phyloP scores from a whole-genome alignment of 2,888 invertebrate genomes.

The Erannis defoliaria region DNA sequence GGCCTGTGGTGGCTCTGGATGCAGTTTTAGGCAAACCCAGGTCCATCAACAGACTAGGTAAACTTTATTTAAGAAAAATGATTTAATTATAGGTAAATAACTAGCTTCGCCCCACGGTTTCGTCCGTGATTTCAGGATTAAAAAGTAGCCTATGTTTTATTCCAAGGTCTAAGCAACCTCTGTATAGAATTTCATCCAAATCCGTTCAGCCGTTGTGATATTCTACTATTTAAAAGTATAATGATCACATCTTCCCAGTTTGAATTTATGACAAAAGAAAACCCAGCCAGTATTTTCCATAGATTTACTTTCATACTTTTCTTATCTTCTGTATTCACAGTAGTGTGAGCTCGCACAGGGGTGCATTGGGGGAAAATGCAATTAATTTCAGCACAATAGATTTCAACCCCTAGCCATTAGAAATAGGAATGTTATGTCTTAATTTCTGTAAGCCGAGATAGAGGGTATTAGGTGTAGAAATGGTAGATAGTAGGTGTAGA shows the following conservation, averaged over 20 bases:
- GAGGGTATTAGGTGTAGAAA: not conserved
- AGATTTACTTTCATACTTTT: not conserved
- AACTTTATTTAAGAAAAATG: no score
- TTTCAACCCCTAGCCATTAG: conserved; percentile 50
- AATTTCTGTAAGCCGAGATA: conserved; percentile 38
- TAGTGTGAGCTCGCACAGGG: conserved; percentile 43
- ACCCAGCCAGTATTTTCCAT: not conserved
- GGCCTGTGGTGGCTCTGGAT: no score
- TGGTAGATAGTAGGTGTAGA: not conserved
- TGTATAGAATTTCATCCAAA: no score
- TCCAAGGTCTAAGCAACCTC: no score
- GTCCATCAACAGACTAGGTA: no score
- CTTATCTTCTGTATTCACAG: conserved; percentile 39
- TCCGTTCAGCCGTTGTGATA: no score
- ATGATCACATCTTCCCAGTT: not conserved
- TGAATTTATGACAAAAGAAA: conserved; percentile 5
- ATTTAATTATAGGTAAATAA: no score
- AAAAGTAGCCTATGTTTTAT: no score
- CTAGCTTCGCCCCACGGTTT: no score
- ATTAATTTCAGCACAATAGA: conserved; percentile 81
- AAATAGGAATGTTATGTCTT: conserved; percentile 46
- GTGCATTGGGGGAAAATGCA: conserved; percentile 75
- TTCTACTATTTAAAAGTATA: not conserved
- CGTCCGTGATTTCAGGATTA: no score
- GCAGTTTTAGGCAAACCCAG: no score